Base-by-base conservation (phyloP, 2,113 vertebrate species). In the Toxotes chatareus region DNA sequence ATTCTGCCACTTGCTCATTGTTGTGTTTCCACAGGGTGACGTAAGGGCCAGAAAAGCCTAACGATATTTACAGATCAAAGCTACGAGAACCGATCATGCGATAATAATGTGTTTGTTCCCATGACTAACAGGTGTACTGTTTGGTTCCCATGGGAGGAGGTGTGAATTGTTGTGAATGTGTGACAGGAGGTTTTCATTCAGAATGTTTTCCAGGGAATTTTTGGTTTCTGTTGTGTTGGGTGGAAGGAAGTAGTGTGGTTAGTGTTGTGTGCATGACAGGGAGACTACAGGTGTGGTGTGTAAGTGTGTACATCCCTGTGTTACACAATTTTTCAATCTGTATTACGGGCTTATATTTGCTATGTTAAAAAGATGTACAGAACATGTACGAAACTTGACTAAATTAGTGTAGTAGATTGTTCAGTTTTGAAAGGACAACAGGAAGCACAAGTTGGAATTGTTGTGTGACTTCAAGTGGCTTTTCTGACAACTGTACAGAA, bases 61-160 rank as follows among this genome's bases (percentile, higher is more conserved):
- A 13, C 53, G 21, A 9, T 76, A 68, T 79, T 82, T 79, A 27
- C 55, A 85, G 47, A 80, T 61, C 73, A n/a, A 49, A 64, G 64
- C 59, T 42, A 13, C 1, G 19, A 55, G 59, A 55, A 60, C 17
- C 10, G 56, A 76, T 82, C 32, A 34, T 17, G 51, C 8, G 78
- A 76, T 76, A 78, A 81, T 79, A 69, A 68, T 19, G 70, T 69
- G 62, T 73, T 73, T 76, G 67, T 21, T 32, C 66, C 64, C 5
- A 0, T 40, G 38, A 60, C 11, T 16, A 57, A 79, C 71, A 46
- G 55, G 59, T 73, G 53, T 47, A 36, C 51, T 61, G 62, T 72
- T 49, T 46, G 59, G 67, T 49, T 73, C 59, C 64, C 60, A 44
- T 5, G 56, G 44, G 21, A 27, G 36, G 5, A 57, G 60, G 76